These are phyloP conservation scores for Mercenaria mercenaria DNA, from an alignment of 1,140 invertebrate genomes.

Conservation along the genomic window DNA sequence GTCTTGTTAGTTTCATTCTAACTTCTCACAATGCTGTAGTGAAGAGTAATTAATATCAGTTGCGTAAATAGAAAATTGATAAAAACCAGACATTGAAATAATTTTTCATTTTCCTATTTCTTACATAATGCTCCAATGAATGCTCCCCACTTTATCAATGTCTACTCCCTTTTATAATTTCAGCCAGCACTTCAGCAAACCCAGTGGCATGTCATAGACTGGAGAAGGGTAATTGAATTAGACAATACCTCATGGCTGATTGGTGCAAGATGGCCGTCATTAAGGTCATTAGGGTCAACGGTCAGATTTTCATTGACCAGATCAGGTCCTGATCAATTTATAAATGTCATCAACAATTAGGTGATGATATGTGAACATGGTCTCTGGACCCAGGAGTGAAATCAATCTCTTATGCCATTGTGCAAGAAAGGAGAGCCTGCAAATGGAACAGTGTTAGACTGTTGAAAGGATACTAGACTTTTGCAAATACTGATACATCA, in stretches of 20 bases:
- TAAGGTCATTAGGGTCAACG: conserved; percentile 44
- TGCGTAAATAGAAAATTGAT: conserved; percentile 52
- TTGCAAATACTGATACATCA: not conserved
- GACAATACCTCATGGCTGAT: conserved; percentile 50
- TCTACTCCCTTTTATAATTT: conserved; percentile 2
- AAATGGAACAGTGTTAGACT: not conserved
- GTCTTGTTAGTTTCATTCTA: conserved; percentile 46
- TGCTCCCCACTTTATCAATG: conserved; percentile 9
- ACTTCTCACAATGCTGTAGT: conserved; percentile 4
- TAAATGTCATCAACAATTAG: conserved; percentile 55
- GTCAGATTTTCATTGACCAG: conserved; percentile 42
- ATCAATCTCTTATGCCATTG: conserved; percentile 3
- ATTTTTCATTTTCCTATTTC: conserved; percentile 55
- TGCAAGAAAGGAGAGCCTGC: not conserved
- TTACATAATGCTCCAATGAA: conserved; percentile 19
- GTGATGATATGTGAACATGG: conserved; percentile 51
- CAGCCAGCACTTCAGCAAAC: not conserved
- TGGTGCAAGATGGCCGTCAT: conserved; percentile 30
- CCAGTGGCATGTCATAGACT: conserved; percentile 38
- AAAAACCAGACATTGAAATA: conserved; percentile 49
- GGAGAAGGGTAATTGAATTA: conserved; percentile 40
- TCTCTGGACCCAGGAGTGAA: not conserved
- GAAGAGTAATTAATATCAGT: conserved; percentile 53
- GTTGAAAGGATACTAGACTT: not conserved
- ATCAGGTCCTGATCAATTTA: conserved; percentile 45